phyloP scores from a whole-genome alignment of 2,888 invertebrate species.

The Drosophila planitibia region DNA sequence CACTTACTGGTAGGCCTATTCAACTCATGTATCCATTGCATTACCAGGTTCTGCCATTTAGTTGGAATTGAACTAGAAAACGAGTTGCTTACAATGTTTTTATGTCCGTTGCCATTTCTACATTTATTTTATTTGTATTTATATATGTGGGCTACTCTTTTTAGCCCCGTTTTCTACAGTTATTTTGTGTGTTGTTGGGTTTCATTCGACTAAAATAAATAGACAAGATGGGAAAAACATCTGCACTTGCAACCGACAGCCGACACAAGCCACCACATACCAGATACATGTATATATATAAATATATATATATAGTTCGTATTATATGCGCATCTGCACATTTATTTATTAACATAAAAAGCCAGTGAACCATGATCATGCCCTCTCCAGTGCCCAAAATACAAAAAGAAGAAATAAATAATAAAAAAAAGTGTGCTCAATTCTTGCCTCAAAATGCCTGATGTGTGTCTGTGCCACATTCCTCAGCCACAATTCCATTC shows the following conservation, averaged over 20 bases:
- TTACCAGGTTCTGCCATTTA: constrained; percentile 69
- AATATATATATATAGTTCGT: constrained; percentile 5
- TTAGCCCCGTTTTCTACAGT: constrained; percentile 3
- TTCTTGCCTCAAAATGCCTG: constrained; percentile 26
- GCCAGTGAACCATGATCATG: constrained; percentile 78
- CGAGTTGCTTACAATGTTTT: constrained; percentile 58
- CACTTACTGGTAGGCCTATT: constrained; percentile 23
- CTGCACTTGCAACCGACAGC: constrained; percentile 18
- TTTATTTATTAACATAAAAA: constrained; percentile 82
- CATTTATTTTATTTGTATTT: constrained; percentile 38
- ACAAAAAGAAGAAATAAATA: constrained; percentile 10
- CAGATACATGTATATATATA: background rate
- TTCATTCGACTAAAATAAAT: constrained; percentile 7
- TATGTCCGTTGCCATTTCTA: constrained; percentile 19
- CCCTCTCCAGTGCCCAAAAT: constrained; percentile 36
- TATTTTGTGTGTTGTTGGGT: constrained; percentile 16
- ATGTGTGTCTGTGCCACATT: constrained; percentile 41
- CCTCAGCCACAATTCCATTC: constrained; percentile 38
- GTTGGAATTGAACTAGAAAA: constrained; percentile 79
- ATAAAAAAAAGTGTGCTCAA: constrained; percentile 8
- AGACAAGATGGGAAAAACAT: constrained; percentile 27
- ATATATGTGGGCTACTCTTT: constrained; percentile 14
- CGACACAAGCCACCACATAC: constrained; percentile 9
- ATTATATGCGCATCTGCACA: constrained; percentile 54
- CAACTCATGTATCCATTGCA: constrained; percentile 66